Evolutionary conservation across 2,797 vertebrate genomes (phyloP).

Genomic region (Oreochromis mossambicus): DNA sequence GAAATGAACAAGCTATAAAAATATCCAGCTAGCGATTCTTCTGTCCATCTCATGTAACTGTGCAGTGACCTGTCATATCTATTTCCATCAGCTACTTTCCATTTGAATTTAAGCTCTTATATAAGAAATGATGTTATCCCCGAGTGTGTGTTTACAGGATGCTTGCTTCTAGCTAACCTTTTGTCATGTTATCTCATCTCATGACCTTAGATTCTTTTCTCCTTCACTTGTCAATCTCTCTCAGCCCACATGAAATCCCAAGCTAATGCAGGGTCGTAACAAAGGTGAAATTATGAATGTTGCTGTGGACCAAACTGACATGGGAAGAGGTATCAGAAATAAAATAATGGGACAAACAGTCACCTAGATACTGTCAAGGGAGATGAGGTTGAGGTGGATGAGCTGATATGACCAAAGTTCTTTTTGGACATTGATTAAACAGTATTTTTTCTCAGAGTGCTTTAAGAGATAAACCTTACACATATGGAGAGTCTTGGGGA

Average conservation of each 20-base stretch:
- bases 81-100: neutral
- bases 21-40: neutral
- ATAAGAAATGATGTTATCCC: neutral
- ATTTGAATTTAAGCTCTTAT: neutral
- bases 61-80: neutral
- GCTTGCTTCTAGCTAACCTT: neutral
- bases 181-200: constrained; percentile 5
- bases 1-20: constrained; percentile 15
- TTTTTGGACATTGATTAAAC: constrained; percentile 65
- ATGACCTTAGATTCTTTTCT: constrained; percentile 7
- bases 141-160: constrained; percentile 3
- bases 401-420: constrained; percentile 60
- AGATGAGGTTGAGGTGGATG: constrained; percentile 28
- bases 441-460: constrained; percentile 49
- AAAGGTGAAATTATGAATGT: constrained; percentile 11
- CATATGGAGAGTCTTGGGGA: neutral
- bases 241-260: neutral
- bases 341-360: constrained; percentile 60
- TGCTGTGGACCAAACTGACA: constrained; percentile 9
- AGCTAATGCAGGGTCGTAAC: neutral
- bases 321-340: constrained; percentile 18
- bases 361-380: constrained; percentile 29
- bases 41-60: constrained; percentile 9
- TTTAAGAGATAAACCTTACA: constrained; percentile 24
- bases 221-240: constrained; percentile 12